These are phyloP conservation scores for Protosalanx chinensis DNA, from an alignment of 2,797 vertebrate species.

Conservation along the genomic window DNA sequence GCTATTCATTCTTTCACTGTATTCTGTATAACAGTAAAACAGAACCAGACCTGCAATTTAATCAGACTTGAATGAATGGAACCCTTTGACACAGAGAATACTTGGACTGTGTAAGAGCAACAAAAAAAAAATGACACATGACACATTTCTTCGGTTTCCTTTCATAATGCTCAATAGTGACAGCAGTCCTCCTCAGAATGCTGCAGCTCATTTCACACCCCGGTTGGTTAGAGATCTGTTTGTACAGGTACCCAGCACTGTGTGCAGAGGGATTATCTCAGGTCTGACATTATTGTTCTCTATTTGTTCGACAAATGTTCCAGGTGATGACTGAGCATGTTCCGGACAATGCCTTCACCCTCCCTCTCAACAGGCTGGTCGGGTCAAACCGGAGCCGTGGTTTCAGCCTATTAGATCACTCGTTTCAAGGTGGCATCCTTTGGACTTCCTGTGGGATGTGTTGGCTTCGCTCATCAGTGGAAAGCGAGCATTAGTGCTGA, in stretches of 20 bases:
- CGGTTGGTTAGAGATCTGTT: not conserved
- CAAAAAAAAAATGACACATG: conserved; percentile 45
- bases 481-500: conserved; percentile 57
- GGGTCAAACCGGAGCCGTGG: conserved; percentile 25
- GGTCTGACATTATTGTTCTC: conserved; percentile 15
- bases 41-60: conserved; percentile 17
- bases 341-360: conserved; percentile 27
- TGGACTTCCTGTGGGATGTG: conserved; percentile 57
- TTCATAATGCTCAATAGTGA: conserved; percentile 28
- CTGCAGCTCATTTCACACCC: not conserved
- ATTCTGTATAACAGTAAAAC: conserved; percentile 21
- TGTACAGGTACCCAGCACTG: not conserved
- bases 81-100: conserved; percentile 10
- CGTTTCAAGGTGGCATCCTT: conserved; percentile 52
- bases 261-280: not conserved
- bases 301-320: conserved; percentile 31
- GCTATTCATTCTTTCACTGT: conserved; percentile 22
- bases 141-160: conserved; percentile 24
- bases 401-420: conserved; percentile 35
- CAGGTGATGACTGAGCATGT: conserved; percentile 24
- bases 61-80: not conserved
- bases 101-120: conserved; percentile 23
- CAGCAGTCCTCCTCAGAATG: not conserved
- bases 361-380: conserved; percentile 5
- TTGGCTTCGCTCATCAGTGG: conserved; percentile 56